phyloP scores from a whole-genome alignment of 2,888 invertebrate genomes.

The Drosophila atripex region DNA sequence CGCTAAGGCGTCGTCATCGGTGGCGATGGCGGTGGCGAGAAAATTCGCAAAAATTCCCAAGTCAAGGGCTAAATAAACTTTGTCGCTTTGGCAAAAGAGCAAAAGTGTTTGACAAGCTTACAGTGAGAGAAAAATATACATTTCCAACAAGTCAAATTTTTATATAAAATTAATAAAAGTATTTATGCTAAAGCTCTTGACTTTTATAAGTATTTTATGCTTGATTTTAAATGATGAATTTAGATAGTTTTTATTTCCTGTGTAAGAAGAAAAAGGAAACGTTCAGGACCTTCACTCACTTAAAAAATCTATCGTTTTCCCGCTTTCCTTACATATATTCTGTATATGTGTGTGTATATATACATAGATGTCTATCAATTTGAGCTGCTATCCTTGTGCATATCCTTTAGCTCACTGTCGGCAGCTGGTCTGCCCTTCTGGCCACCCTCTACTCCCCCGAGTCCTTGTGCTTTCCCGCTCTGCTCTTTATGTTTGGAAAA shows the following conservation, averaged over 20 bases:
- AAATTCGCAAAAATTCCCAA: conserved; percentile 63
- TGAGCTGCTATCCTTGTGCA: conserved; percentile 54
- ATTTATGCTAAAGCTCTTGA: too few relatives aligned
- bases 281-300: conserved; percentile 5
- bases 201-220: background rate
- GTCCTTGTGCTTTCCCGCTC: conserved; percentile 3
- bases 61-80: conserved; percentile 76
- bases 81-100: conserved; percentile 54
- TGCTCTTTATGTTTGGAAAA: conserved; percentile 41
- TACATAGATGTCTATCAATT: conserved; percentile 68
- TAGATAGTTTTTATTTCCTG: conserved; percentile 1
- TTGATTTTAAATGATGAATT: background rate
- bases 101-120: conserved; percentile 49
- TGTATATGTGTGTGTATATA: background rate
- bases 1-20: conserved; percentile 5
- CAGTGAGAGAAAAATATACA: conserved; percentile 2
- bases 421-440: conserved; percentile 40
- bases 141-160: too few relatives aligned
- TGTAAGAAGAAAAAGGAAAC: background rate
- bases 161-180: too few relatives aligned
- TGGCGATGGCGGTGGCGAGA: conserved; percentile 3
- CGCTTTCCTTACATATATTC: conserved; percentile 8
- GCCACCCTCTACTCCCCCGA: conserved; percentile 1
- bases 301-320: conserved; percentile 23
- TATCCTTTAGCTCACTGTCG: conserved; percentile 54